Base-by-base conservation (phyloP, 1,140 invertebrate genomes). In the Cotesia chilonis region DNA sequence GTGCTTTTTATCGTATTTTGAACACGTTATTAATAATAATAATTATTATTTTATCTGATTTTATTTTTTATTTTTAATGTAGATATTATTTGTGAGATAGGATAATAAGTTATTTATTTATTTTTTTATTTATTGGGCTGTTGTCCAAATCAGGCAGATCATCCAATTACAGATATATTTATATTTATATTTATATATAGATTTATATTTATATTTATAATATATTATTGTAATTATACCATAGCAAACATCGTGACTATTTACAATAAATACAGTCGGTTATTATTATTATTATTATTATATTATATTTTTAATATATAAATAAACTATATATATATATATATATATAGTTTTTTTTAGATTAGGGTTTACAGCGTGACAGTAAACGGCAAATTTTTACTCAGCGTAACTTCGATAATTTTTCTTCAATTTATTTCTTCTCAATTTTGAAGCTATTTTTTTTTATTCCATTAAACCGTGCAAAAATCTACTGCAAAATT, bases 181-280 rank as follows among this genome's bases (percentile, higher is more conserved):
- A 47, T 47, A 47, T 47, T 47, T 47, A 47, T 47, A 47, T 47
- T 9, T 47, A 47, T 47, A 47, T 47, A 41, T 47, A 47, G 6
- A 47, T 47, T 9, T 47, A 47, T 47, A 47, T 47, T 47, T 47
- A 47, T 47, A 47, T 47, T 47, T 47, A 47, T 47, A 47, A 47
- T 47, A 47, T 47, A 47, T 47, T 47, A 47, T 47, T 47, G 10
- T 47, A 47, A 47, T 14, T 55, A 83, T 82, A 81, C 81, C 81
- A 83, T 84, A 83, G 83, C 82, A 84, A 84, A 84, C 83, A 84
- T 84, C 80, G 81, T 84, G 83, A 84, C 82, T 84, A 84, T 84
- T 84, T 84, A 84, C 83, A 84, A 82, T 84, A 84, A 84, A 84
- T 84, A 84, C 83, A 84, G 77, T 84, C 75, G 80, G 80, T 82